Percentiles rank a stretch among this genome's conserved stretches.
Evolutionary conservation across 2,113 vertebrate species (phyloP).

Genomic region (Scophthalmus maximus): DNA sequence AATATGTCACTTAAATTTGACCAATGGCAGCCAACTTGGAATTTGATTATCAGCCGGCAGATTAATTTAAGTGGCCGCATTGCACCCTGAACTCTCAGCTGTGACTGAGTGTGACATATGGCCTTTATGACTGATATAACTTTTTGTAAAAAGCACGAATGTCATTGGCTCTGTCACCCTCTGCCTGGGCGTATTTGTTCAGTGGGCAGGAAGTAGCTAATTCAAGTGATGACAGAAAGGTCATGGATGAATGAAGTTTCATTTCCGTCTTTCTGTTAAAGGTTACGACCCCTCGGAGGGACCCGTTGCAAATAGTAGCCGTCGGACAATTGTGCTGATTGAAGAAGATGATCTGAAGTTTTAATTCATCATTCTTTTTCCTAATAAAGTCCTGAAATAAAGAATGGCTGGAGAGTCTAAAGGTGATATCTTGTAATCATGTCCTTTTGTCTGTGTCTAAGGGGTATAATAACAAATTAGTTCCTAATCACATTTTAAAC

Average conservation of each 20-base stretch:
- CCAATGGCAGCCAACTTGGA: conserved; percentile 32
- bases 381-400: not conserved
- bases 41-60: conserved; percentile 37
- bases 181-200: conserved; percentile 48
- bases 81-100: conserved; percentile 13
- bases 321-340: conserved; percentile 21
- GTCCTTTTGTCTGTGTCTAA: not conserved
- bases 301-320: conserved; percentile 24
- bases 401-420: not conserved
- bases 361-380: not conserved
- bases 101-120: conserved; percentile 44
- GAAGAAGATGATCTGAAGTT: conserved; percentile 21
- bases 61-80: conserved; percentile 35
- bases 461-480: not conserved
- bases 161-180: conserved; percentile 25
- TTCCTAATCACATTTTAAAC: not conserved
- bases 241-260: conserved; percentile 43
- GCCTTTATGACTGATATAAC: conserved; percentile 17
- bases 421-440: conserved; percentile 4
- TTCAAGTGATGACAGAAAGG: conserved; percentile 58
- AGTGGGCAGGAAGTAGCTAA: conserved; percentile 42
- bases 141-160: conserved; percentile 38
- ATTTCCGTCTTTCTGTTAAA: conserved; percentile 36
- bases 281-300: conserved; percentile 33
- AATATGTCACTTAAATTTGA: conserved; percentile 56